Base-by-base conservation (phyloP, 2,888 invertebrate species). In the Athripsodes cinereus region DNA sequence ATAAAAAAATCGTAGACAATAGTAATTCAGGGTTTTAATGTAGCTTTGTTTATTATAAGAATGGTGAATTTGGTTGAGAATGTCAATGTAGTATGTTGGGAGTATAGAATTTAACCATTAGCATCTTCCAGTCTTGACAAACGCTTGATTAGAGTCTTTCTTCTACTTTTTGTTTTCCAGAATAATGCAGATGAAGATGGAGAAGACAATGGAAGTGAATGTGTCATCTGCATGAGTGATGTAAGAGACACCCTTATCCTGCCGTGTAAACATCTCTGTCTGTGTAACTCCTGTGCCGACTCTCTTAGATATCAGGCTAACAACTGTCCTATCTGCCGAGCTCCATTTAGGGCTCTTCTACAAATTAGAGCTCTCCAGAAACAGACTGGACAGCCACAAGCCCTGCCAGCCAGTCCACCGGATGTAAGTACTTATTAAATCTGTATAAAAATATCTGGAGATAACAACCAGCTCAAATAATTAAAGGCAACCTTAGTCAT, bases 151-250 rank as follows among this genome's bases (percentile, higher is more conserved):
- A n/a, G n/a, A n/a, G n/a, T n/a, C n/a, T n/a, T n/a, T n/a, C n/a
- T n/a, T n/a, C n/a, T n/a, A n/a, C n/a, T n/a, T n/a, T n/a, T 19
- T 22, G 1, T 22, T 22, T 52, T 55, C 20, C 66, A 79, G 79
- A 73, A 75, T n/a, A 76, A 68, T 68, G 83, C 82, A 2, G 92
- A 93, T 69, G 92, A 92, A 66, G 93, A 94, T 66, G 87, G 89
- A 0, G 95, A 96, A 68, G 94, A 96, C 68, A 93, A 92, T 67
- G 96, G 96, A 1, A 92, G 95, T 1, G 99, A 99, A 74, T 99
- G 99, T 76, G 97, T 99, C 35, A 98, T 99, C 69, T 99, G 99
- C 73, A 97, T 99, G 96, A 95, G 94, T 67, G 98, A 99, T 71
- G 90, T 94, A 18, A 83, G 98, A 2, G 98, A 99, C 74, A 99